Evolutionary conservation across 2,888 invertebrate species (phyloP).

Genomic region (Marronus borbonicus): DNA sequence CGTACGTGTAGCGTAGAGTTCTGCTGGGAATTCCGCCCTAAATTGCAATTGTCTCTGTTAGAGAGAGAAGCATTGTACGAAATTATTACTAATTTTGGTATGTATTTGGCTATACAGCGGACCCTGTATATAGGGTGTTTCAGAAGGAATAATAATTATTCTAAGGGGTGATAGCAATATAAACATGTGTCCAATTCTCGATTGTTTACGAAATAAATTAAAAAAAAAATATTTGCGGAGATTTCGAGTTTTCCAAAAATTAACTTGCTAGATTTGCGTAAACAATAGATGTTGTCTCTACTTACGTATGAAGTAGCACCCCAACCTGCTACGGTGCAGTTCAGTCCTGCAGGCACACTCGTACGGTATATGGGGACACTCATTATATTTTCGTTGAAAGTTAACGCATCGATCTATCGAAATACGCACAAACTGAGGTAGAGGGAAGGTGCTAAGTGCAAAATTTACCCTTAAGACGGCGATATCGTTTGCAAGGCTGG

Average conservation of each 20-base stretch:
- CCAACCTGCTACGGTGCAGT: conserved; percentile 28
- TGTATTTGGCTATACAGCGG: no score
- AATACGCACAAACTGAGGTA: background rate
- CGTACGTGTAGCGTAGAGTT: background rate
- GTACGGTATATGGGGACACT: background rate
- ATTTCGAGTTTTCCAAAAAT: no score
- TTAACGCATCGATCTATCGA: background rate
- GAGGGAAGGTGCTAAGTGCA: background rate
- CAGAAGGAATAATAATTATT: no score
- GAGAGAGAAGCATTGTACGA: no score
- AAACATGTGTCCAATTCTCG: no score
- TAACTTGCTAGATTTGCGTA: background rate
- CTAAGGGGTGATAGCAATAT: no score
- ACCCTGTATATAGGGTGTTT: no score
- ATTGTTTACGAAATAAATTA: no score
- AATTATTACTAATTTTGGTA: background rate
- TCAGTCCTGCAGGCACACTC: background rate
- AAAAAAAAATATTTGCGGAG: no score
- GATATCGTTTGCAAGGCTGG: conserved; percentile 36
- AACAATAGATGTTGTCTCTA: background rate
- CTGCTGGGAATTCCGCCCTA: conserved; percentile 30
- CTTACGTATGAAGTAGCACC: conserved; percentile 29
- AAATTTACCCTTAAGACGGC: conserved; percentile 48
- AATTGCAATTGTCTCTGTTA: background rate
- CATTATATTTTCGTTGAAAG: conserved; percentile 8